These are phyloP conservation scores for zebrafish (Danio rerio) DNA, from an alignment of 2,113 vertebrate genomes.

Conservation along the genomic window DNA sequence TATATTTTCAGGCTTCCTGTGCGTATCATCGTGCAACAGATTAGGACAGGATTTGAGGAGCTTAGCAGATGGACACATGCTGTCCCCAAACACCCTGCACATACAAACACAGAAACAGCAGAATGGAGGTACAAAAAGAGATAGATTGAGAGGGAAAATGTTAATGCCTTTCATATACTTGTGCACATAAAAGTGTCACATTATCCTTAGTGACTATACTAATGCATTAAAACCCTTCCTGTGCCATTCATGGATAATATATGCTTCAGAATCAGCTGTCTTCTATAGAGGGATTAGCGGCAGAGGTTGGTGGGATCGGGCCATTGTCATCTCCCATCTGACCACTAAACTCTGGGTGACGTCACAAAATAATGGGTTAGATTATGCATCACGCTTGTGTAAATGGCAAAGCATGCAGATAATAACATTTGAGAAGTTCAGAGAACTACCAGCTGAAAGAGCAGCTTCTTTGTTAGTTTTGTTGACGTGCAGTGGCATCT, in stretches of 20 bases:
- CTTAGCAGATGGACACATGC: constrained; percentile 32
- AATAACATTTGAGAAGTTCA: not conserved
- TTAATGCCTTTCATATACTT: not conserved
- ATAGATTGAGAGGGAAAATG: not conserved
- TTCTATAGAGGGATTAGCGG: constrained; percentile 29
- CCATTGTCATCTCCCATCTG: constrained; percentile 18
- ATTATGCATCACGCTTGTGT: not conserved
- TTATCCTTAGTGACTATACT: constrained; percentile 11
- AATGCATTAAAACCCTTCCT: constrained; percentile 20
- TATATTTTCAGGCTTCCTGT: constrained; percentile 21
- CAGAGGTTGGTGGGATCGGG: constrained; percentile 8
- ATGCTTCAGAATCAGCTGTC: not conserved
- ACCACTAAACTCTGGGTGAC: not conserved
- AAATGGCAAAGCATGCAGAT: not conserved
- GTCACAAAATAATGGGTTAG: not conserved
- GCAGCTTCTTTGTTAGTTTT: not conserved
- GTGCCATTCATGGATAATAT: not conserved
- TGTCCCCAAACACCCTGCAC: constrained; percentile 22
- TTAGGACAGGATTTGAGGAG: constrained; percentile 21
- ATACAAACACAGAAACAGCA: constrained; percentile 19
- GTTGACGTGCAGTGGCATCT: not conserved
- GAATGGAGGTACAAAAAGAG: not conserved
- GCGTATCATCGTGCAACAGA: constrained; percentile 13
- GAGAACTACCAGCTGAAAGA: not conserved
- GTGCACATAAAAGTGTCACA: constrained; percentile 5